Percentiles rank a stretch among this genome's conserved stretches.
These are phyloP conservation scores for Psittacula echo DNA, from an alignment of 2,797 vertebrate species.

Conservation along the genomic window DNA sequence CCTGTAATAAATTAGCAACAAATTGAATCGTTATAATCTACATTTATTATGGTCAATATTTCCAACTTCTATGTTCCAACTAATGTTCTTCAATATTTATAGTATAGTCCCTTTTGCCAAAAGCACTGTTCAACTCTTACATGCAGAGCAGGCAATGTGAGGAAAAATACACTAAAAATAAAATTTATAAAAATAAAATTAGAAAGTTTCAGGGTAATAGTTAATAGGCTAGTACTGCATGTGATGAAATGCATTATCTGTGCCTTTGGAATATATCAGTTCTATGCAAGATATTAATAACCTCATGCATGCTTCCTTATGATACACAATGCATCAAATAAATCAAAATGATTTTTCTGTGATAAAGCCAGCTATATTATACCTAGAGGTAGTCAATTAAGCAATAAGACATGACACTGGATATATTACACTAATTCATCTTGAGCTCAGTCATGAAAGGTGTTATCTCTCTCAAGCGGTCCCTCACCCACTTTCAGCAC, in stretches of 20 bases:
- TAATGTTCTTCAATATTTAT: background rate
- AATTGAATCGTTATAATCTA: slow-evolving; percentile 57
- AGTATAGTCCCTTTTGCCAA: background rate
- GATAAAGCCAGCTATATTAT: slow-evolving; percentile 37
- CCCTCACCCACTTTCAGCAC: background rate
- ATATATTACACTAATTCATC: slow-evolving; percentile 56
- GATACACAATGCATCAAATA: slow-evolving; percentile 54
- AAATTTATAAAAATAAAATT: slow-evolving; percentile 2
- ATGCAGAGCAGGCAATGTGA: background rate
- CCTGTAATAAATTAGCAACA: slow-evolving; percentile 64
- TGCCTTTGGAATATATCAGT: slow-evolving; percentile 48
- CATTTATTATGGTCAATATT: slow-evolving; percentile 35
- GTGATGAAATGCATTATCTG: background rate
- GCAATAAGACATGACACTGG: slow-evolving; percentile 32
- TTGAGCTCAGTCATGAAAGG: slow-evolving; percentile 4
- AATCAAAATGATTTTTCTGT: slow-evolving; percentile 54
- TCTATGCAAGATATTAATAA: slow-evolving; percentile 49
- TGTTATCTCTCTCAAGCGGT: background rate
- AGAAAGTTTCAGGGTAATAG: background rate
- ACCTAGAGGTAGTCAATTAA: slow-evolving; percentile 56
- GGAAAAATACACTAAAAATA: background rate
- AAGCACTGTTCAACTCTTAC: background rate
- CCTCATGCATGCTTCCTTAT: background rate
- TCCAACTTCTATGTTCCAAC: background rate
- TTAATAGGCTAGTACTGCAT: background rate